Base-by-base conservation (phyloP, 1,140 invertebrate genomes). In the Lethrus apterus region DNA sequence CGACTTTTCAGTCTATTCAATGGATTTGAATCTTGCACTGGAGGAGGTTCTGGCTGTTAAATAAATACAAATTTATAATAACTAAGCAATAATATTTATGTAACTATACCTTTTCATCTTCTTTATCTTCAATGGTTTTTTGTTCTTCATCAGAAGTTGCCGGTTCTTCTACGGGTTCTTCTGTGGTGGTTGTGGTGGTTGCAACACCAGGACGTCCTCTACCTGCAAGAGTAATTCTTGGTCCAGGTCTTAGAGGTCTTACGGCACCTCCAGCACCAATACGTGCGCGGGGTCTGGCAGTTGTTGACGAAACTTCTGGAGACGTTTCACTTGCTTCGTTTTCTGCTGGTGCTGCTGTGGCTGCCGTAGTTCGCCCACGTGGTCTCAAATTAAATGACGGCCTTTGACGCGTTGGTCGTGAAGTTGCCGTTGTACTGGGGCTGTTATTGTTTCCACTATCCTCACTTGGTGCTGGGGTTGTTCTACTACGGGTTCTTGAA, bases 171-270 rank as follows among this genome's bases (percentile, higher is more conserved):
- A 52, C 48, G 29, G 62, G 65, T 40, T 68, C 63, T 75, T 77
- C 0, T 74, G 70, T 69, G 0, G 70, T 70, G 2, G 75, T 75
- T 0, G 69, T 68, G 2, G 65, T 68, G 1, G 72, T 54, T 15
- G 73, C 70, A 1, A 15, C 31, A 4, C 31, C 31, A 7, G 7
- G 7, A 33, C 5, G 23, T 26, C 23, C 5, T 13, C 34, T 36
- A 9, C 15, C 18, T 10, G 23, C 7, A 21, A 5, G 9, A 3
- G 18, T 20, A 20, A 36, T 36, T 10, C 34, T 36, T 13, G 34
- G 34, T 8, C 34, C 34, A n/a, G 34, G 34, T 21, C 34, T 36
- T 20, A 36, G 23, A 3, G 34, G 34, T 21, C 34, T 21, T 5
- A 36, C 23, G n/a, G 8, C 34, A 36, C 18, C 17, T n/a, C 34